Base-by-base conservation (phyloP, 1,140 invertebrate species). In the Helicoverpa zea region DNA sequence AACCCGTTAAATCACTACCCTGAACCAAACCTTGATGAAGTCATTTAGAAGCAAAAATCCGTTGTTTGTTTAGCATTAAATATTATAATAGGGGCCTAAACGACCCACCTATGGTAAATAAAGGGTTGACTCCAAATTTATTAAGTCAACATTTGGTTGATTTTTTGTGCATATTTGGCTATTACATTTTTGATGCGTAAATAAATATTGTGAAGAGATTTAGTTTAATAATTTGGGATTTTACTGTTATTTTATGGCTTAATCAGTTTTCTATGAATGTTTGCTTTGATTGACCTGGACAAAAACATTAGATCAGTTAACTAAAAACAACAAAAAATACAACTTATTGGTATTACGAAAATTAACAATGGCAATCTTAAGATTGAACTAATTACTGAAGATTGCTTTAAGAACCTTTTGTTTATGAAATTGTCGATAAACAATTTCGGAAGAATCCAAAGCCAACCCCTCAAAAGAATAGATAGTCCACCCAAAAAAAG, bases 11-110 rank as follows among this genome's bases (percentile, higher is more conserved):
- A 58, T 84, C 82, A 86, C 85, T 86, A 79, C 79, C 80, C 63
- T 23, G 30, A 64, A 56, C 30, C 14, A 35, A 77, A 81, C 47
- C 52, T 84, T 35, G 81, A 94, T 94, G 84, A 90, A 94, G 91
- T 91, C 88, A 92, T 92, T 92, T 89, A 81, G 88, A 84, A 77
- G 81, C 84, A 86, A 87, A 90, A 89, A 87, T 90, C 86, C 88
- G 84, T 64, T 92, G 92, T 94, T 94, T 94, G 90, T 94, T 92
- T 92, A 91, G 87, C 91, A 92, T 94, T 94, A 91, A 91, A 92
- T 94, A 91, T 94, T 90, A 94, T 94, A 94, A 94, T 94, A 74
- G 90, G 88, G 86, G 87, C 81, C 88, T 87, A 89, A 92, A 90
- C 87, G 89, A 88, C 82, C 86, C 84, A 81, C 84, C 82, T 84